A percentile compares a stretch with the other conserved stretches of the same genome.
These are phyloP conservation scores for Dendroctonus ponderosae DNA, from an alignment of 1,140 invertebrate genomes.

Conservation along the genomic window DNA sequence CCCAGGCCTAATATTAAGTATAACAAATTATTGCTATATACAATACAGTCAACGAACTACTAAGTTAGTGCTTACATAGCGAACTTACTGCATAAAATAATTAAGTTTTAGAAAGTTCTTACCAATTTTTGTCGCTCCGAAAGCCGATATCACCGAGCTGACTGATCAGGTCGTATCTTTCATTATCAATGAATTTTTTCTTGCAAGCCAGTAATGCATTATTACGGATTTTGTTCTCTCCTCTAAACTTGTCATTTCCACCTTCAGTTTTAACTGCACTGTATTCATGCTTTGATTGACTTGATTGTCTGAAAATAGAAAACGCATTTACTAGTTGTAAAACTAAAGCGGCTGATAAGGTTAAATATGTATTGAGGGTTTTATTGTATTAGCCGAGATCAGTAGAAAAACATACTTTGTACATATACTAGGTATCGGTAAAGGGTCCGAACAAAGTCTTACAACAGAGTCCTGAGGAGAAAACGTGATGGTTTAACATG, in stretches of 20 bases:
- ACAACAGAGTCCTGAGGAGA: too few species aligned
- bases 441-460: too few species aligned
- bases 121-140: constrained; percentile 81
- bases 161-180: constrained; percentile 71
- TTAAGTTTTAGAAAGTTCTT: constrained; percentile 3
- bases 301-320: constrained; percentile 41
- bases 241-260: constrained; percentile 61
- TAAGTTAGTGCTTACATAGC: too few species aligned
- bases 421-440: too few species aligned
- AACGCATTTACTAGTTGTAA: neutral
- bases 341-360: neutral
- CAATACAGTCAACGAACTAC: too few species aligned
- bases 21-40: too few species aligned
- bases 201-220: constrained; percentile 63
- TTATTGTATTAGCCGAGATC: too few species aligned
- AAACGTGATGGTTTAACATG: too few species aligned
- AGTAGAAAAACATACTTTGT: too few species aligned
- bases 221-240: constrained; percentile 63
- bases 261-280: constrained; percentile 63
- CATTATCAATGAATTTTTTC: constrained; percentile 62
- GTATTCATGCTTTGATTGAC: constrained; percentile 66
- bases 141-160: constrained; percentile 80
- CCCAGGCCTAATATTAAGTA: too few species aligned
- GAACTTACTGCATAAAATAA: too few species aligned
- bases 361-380: too few species aligned